A percentile compares a stretch with the other conserved stretches of the same genome.
These are phyloP conservation scores for Drosophila lini DNA, from an alignment of 1,140 invertebrate genomes.

Conservation along the genomic window DNA sequence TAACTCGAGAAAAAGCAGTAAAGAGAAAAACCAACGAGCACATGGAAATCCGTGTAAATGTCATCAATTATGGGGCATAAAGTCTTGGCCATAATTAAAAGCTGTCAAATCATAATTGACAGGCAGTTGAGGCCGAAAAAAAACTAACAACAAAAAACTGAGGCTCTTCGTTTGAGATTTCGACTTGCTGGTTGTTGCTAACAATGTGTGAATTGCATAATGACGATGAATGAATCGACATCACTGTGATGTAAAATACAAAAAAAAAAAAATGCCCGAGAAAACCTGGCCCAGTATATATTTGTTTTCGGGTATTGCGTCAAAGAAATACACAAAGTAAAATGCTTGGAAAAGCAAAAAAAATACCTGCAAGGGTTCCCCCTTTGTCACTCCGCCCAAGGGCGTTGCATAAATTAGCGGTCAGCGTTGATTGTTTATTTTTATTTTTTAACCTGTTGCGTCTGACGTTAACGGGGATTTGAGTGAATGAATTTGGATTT, in stretches of 20 bases:
- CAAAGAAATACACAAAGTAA: constrained; percentile 4
- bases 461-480: constrained; percentile 53
- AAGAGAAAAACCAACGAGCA: constrained; percentile 27
- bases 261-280: constrained; percentile 24
- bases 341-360: constrained; percentile 12
- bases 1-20: constrained; percentile 3
- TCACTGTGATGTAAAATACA: constrained; percentile 35
- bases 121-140: constrained; percentile 26
- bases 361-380: constrained; percentile 18
- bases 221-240: constrained; percentile 42
- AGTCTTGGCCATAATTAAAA: constrained; percentile 68
- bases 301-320: constrained; percentile 17
- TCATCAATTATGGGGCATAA: constrained; percentile 71
- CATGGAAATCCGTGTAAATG: constrained; percentile 50
- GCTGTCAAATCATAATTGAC: constrained; percentile 77
- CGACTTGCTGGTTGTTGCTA: constrained; percentile 37
- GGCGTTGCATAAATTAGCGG: constrained; percentile 79
- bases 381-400: constrained; percentile 58
- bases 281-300: constrained; percentile 20
- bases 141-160: not conserved
- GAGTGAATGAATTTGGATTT: constrained; percentile 44
- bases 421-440: constrained; percentile 43
- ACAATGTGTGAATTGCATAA: constrained; percentile 80
- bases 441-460: constrained; percentile 27
- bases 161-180: constrained; percentile 8